These are phyloP conservation scores for Xenopus tropicalis DNA, from an alignment of 2,113 vertebrate species.

Conservation along the genomic window DNA sequence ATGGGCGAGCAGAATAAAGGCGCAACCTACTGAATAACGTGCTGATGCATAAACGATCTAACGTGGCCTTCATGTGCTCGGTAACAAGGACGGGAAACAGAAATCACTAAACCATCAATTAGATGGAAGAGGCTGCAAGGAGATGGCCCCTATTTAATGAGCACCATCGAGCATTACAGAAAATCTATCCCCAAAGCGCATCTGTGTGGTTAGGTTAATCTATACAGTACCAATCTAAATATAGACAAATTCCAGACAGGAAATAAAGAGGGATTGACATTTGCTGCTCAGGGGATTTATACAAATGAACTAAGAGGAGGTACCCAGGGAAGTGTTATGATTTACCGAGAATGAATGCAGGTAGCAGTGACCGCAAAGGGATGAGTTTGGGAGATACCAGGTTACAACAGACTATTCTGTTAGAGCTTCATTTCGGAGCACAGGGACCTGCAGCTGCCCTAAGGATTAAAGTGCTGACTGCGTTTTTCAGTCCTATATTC, in stretches of 20 bases:
- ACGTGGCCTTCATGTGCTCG: conserved; percentile 3
- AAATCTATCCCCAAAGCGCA: conserved; percentile 27
- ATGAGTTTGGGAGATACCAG: too few species aligned
- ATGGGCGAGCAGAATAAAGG: background rate
- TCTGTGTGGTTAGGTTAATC: conserved; percentile 31
- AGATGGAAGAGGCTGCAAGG: conserved; percentile 13
- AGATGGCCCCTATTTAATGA: conserved; percentile 29
- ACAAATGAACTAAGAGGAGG: conserved; percentile 7
- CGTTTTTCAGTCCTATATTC: too few species aligned
- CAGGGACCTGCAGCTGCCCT: too few species aligned
- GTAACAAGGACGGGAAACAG: conserved; percentile 22
- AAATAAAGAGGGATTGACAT: conserved; percentile 36
- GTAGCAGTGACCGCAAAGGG: too few species aligned
- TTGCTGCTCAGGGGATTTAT: conserved; percentile 19
- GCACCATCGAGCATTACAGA: conserved; percentile 21
- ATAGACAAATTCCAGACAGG: conserved; percentile 31
- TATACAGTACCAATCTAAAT: conserved; percentile 41
- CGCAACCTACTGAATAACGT: background rate
- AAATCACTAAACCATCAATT: conserved; percentile 36
- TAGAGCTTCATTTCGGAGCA: too few species aligned
- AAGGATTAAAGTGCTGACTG: too few species aligned
- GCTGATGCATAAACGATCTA: background rate
- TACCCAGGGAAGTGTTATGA: conserved; percentile 14
- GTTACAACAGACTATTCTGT: too few species aligned
- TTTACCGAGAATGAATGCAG: conserved; percentile 15